Conservation (phyloP, 2,113 vertebrate species). For the Pelmatolapia mariae region DNA sequence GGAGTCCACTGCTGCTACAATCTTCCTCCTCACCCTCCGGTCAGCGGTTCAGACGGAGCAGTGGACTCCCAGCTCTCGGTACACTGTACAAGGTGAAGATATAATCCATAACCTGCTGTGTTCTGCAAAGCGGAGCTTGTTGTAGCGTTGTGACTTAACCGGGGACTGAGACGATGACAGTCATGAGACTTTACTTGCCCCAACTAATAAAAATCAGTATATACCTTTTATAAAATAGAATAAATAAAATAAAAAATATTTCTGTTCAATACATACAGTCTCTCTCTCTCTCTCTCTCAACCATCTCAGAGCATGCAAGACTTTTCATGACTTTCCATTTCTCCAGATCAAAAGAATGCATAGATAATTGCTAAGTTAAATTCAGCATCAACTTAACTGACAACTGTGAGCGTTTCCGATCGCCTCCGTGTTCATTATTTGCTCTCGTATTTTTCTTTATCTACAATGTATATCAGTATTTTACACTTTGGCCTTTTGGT, state of each 20-base stretch:
- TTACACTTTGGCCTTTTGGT: slow-evolving; percentile 83
- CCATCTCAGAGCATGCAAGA: slow-evolving; percentile 78
- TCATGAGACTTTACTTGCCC: slow-evolving; percentile 44
- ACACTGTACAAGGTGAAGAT: slow-evolving; percentile 39
- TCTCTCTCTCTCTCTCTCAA: slow-evolving; percentile 41
- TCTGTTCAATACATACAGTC: slow-evolving; percentile 78
- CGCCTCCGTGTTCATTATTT: slow-evolving; percentile 28
- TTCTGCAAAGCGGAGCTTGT: slow-evolving; percentile 46
- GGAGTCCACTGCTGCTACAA: neutral
- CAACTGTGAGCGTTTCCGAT: slow-evolving; percentile 46
- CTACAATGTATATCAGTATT: slow-evolving; percentile 69
- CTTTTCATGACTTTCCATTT: slow-evolving; percentile 69
- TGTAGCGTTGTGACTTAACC: slow-evolving; percentile 39
- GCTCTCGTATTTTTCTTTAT: slow-evolving; percentile 58
- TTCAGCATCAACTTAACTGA: slow-evolving; percentile 63
- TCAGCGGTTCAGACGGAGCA: neutral
- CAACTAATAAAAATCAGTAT: slow-evolving; percentile 74
- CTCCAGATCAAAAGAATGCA: slow-evolving; percentile 85
- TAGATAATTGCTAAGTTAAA: slow-evolving; percentile 79
- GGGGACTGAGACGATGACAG: slow-evolving; percentile 68
- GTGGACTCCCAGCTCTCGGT: slow-evolving; percentile 27
- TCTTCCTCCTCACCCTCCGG: neutral
- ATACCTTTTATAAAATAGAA: slow-evolving; percentile 95
- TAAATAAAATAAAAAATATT: slow-evolving; percentile 99
- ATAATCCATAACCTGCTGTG: slow-evolving; percentile 14